A percentile compares a stretch with the other conserved stretches of the same genome.
Conservation (phyloP, 2,113 vertebrate species). For the Seriola quinqueradiata region DNA sequence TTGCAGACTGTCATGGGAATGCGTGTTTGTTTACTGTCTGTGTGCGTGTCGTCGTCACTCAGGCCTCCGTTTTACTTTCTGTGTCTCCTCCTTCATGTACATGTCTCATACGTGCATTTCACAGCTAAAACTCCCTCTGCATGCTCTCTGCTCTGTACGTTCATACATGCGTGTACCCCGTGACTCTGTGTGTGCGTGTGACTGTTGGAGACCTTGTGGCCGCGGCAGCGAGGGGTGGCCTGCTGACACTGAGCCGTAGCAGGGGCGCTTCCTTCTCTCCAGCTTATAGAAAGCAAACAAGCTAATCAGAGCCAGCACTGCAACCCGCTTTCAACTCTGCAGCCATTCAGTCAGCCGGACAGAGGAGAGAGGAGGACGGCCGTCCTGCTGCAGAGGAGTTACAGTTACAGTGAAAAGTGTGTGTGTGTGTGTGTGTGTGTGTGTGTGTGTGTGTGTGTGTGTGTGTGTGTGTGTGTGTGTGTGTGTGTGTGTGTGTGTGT, state of each 20-base stretch:
- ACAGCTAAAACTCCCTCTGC: not conserved
- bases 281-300: constrained; percentile 83
- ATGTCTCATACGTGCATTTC: not conserved
- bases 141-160: not conserved
- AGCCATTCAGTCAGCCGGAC: constrained; percentile 45
- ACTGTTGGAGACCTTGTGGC: constrained; percentile 42
- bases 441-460: constrained; percentile 1
- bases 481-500: constrained; percentile 15
- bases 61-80: not conserved
- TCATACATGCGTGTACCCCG: not conserved
- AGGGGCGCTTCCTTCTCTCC: constrained; percentile 80
- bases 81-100: not conserved
- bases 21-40: constrained; percentile 54
- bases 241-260: constrained; percentile 72
- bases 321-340: constrained; percentile 67
- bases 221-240: constrained; percentile 54
- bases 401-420: constrained; percentile 44
- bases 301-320: constrained; percentile 81
- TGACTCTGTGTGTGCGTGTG: constrained; percentile 53
- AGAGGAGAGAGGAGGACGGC: constrained; percentile 17
- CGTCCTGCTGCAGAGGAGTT: constrained; percentile 40
- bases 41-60: constrained; percentile 17
- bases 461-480: not conserved
- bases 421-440: constrained; percentile 11
- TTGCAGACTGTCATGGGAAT: constrained; percentile 17